Conservation (phyloP, 2,888 invertebrate species). For the Melieria omissa region DNA sequence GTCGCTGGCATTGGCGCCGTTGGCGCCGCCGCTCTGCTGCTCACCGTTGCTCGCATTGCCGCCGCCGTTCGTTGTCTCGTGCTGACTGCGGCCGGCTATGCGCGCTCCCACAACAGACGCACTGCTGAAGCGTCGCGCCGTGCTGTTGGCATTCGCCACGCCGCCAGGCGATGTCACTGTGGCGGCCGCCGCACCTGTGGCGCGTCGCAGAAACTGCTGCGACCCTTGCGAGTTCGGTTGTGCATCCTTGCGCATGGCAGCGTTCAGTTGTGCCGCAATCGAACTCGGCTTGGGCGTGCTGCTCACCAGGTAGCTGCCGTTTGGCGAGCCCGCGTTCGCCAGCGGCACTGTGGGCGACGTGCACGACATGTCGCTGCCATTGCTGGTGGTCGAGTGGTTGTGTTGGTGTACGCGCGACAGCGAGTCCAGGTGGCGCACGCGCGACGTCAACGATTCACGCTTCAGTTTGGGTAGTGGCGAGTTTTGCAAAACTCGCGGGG, state of each 20-base stretch:
- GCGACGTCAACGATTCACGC: constrained; percentile 69
- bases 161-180: constrained; percentile 17
- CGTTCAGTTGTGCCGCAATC: constrained; percentile 57
- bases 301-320: constrained; percentile 44
- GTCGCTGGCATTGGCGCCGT: constrained; percentile 49
- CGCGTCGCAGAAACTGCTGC: constrained; percentile 41
- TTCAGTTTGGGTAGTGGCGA: constrained; percentile 66
- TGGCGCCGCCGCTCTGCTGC: constrained; percentile 46
- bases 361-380: constrained; percentile 36
- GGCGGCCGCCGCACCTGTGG: constrained; percentile 31
- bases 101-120: constrained; percentile 53
- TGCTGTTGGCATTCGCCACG: constrained; percentile 38
- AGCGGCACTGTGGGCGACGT: constrained; percentile 34
- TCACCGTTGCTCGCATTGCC: constrained; percentile 40
- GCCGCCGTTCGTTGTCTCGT: constrained; percentile 28
- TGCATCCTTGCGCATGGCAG: constrained; percentile 59
- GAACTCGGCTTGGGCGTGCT: constrained; percentile 49
- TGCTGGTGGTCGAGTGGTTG: constrained; percentile 46
- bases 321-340: constrained; percentile 25
- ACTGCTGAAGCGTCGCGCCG: constrained; percentile 58
- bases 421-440: constrained; percentile 69
- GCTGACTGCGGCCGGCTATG: constrained; percentile 39
- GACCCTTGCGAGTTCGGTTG: constrained; percentile 52
- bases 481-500: constrained; percentile 61
- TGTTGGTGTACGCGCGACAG: constrained; percentile 64